Evolutionary conservation across 1,140 invertebrate genomes (phyloP), one percentile per base, ranked within the genome.

Genomic region (Calephelis virginiensis): DNA sequence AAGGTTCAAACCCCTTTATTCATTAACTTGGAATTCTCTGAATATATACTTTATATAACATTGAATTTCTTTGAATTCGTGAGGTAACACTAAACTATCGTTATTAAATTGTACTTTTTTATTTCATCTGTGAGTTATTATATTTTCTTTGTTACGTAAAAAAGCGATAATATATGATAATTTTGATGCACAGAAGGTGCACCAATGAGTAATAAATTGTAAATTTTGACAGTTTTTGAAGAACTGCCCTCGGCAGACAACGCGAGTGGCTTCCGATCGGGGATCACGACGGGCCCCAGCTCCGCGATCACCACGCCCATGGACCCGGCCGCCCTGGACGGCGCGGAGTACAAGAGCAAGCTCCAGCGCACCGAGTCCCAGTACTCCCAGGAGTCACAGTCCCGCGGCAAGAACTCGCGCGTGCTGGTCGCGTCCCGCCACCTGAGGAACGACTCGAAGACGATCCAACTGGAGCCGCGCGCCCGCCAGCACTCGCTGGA

Each of bases 361-460:
- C 77, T 91, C 17, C 86, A 86, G 70, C 83, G 91, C 38, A 89
- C 87, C 56, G 91, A 91, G 70, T 91, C 90, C 4, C 88, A 91
- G 73, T 86, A 91, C 73, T 91, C 89, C 59, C 86, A 91, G 68
- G 84, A 82, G 13, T 83, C 82, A 28, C 80, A 79, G 70, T 68
- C 73, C 46, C 72, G 81, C 60, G 83, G 77, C 37, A 85, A 81
- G 60, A 89, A 82, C 72, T 88, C 87, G 17, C 80, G 90, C 28
- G 89, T 92, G 49, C 78, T 92, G 12, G 85, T 92, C 64, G 91
- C 93, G n/a, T 93, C 93, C 17, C 86, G 92, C 0, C 92, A 93
- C 73, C 87, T 92, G 10, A 89, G 93, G 63, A 93, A 93, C 82
- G 92, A 93, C 83, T 93, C 93, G 28, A 93, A 93, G 71, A 93